These are phyloP conservation scores for Eupristina koningsbergeri DNA, from an alignment of 1,140 invertebrate genomes.

Conservation along the genomic window DNA sequence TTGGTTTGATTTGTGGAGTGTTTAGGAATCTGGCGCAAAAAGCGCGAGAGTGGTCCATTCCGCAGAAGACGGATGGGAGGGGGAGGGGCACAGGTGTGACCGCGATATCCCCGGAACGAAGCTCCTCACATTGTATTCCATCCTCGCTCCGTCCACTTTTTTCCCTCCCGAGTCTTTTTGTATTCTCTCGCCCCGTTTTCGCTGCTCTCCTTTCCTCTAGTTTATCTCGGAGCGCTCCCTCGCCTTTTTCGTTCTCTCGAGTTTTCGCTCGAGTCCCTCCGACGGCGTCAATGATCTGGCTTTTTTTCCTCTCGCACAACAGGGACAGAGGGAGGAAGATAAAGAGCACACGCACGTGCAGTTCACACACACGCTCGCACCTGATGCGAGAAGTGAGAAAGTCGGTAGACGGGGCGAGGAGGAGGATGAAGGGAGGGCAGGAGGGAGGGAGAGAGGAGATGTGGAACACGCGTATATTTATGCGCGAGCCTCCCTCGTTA, in stretches of 20 bases:
- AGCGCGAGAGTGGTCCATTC: neutral
- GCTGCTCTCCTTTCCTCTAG: slow-evolving; percentile 33
- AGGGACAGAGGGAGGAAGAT: neutral
- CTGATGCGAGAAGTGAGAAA: slow-evolving; percentile 34
- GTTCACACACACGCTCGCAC: neutral
- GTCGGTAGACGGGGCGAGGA: slow-evolving; percentile 15
- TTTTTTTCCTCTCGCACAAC: slow-evolving; percentile 57
- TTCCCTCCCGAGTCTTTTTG: slow-evolving; percentile 49
- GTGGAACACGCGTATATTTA: slow-evolving; percentile 55
- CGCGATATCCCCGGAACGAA: slow-evolving; percentile 66
- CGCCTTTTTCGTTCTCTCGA: neutral
- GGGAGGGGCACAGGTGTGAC: slow-evolving; percentile 60
- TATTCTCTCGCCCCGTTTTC: slow-evolving; percentile 48
- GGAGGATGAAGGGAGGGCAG: too few species aligned
- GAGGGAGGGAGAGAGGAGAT: too few species aligned
- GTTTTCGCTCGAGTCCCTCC: neutral
- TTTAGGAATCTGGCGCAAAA: slow-evolving; percentile 16
- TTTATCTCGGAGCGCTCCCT: slow-evolving; percentile 16
- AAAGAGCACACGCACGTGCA: neutral
- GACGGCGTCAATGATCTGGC: slow-evolving; percentile 55
- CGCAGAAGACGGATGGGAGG: too few species aligned
- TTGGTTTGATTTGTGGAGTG: slow-evolving; percentile 37
- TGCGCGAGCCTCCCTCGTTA: slow-evolving; percentile 67
- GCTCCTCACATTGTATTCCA: slow-evolving; percentile 41
- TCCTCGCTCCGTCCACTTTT: neutral